Evolutionary conservation across 2,888 invertebrate genomes (phyloP), one percentile per base, ranked within the genome.

Genomic region (Agonopterix alstromeriana): DNA sequence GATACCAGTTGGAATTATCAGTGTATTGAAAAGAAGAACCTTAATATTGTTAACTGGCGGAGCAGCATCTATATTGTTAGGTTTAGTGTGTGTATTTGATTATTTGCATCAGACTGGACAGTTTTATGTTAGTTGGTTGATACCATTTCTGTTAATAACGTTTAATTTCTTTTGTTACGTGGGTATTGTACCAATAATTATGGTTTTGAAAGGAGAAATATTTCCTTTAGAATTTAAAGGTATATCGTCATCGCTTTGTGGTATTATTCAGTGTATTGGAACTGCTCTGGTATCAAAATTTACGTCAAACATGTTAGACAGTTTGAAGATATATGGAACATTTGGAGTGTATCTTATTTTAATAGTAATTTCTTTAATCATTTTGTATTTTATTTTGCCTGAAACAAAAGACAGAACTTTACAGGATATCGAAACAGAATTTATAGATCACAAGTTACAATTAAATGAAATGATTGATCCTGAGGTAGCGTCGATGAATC

Each of bases 401-500:
- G 49, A 49, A 10, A 46, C 49, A 2, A 46, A 46, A 43, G 43
- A 46, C 8, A 43, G 40, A 27, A 49, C 49, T 27, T 35, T 49
- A 11, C 49, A 59, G 8, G 52, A 57, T 42, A 59, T 59, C 14
- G 49, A 48, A 43, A 35, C 36, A 36, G 35, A 51, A 35, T 48
- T 43, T 27, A 46, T 46, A 38, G 38, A n/a, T 38, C 38, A n/a
- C 38, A 38, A 38, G 38, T n/a, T 38, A 5, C 4, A 38, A n/a
- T 10, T 10, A 4, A n/a, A 38, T n/a, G 38, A 38, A 7, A 27
- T 27, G 5, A 1, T 3, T 27, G 27, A 27, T 27, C 27, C 7
- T 27, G 27, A 27, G 27, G 7, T 27, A 7, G 27, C 27, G 7
- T 7, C 5, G 5, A 27, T 27, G 27, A 27, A 27, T 27, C 27